phyloP scores from a whole-genome alignment of 1,140 invertebrate species.

The Procambarus virginalis region DNA sequence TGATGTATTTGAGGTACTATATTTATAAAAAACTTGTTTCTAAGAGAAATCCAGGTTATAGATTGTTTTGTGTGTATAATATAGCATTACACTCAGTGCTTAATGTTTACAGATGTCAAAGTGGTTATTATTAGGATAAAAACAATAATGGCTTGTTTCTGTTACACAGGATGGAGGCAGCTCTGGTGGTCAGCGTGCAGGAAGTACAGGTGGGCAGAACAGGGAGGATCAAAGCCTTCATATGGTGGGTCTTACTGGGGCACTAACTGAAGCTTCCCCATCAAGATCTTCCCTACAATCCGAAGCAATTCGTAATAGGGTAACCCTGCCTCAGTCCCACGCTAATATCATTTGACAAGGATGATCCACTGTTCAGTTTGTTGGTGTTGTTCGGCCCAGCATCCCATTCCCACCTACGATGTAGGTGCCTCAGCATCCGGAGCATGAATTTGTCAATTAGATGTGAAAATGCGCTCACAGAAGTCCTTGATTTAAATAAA shows the following conservation, averaged over 20 bases:
- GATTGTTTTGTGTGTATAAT: background rate
- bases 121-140: background rate
- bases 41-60: background rate
- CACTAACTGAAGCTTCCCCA: constrained; percentile 68
- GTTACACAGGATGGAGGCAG: constrained; percentile 79
- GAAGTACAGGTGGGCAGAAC: constrained; percentile 79
- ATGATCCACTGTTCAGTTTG: constrained; percentile 27
- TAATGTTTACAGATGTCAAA: background rate
- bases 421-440: constrained; percentile 64
- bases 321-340: constrained; percentile 23
- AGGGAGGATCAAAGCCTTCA: constrained; percentile 79
- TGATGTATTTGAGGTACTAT: too few species aligned
- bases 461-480: constrained; percentile 68
- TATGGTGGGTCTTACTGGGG: constrained; percentile 75
- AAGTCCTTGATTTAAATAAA: constrained; percentile 52
- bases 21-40: too few species aligned
- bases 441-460: constrained; percentile 62
- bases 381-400: constrained; percentile 39
- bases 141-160: background rate
- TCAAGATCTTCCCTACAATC: background rate
- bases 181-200: constrained; percentile 81
- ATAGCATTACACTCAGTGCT: background rate
- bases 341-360: constrained; percentile 29
- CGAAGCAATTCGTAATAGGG: constrained; percentile 19
- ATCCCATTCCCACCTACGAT: constrained; percentile 41